Percentiles rank a stretch among this genome's conserved stretches.
phyloP scores from a whole-genome alignment of 1,140 invertebrate species.

The Diachasmimorpha longicaudata region DNA sequence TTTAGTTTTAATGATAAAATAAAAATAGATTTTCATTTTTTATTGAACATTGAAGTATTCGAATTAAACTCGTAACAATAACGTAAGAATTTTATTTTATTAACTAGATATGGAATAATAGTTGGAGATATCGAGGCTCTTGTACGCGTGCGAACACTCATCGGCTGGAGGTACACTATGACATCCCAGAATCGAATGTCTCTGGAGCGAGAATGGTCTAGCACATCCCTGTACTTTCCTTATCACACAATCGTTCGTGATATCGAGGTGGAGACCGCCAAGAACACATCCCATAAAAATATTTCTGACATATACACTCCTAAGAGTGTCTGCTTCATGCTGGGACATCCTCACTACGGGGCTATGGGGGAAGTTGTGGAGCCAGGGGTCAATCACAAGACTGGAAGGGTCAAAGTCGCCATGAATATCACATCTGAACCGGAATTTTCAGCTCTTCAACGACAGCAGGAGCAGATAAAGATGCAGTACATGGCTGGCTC shows the following conservation, averaged over 20 bases:
- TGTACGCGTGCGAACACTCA: slow-evolving; percentile 75
- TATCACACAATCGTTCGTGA: slow-evolving; percentile 73
- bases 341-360: slow-evolving; percentile 82
- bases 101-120: slow-evolving; percentile 71
- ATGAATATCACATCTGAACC: slow-evolving; percentile 63
- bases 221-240: slow-evolving; percentile 67
- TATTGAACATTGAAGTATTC: too few relatives aligned
- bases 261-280: slow-evolving; percentile 63
- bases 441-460: slow-evolving; percentile 45
- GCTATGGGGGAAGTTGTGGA: slow-evolving; percentile 69
- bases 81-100: too few relatives aligned
- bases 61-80: too few relatives aligned
- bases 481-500: slow-evolving; percentile 47
- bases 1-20: too few relatives aligned
- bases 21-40: too few relatives aligned
- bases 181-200: slow-evolving; percentile 66
- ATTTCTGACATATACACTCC: slow-evolving; percentile 76
- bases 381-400: slow-evolving; percentile 53
- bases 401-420: slow-evolving; percentile 65
- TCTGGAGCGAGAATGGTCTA: slow-evolving; percentile 74
- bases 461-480: slow-evolving; percentile 31
- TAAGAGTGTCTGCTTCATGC: slow-evolving; percentile 75
- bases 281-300: slow-evolving; percentile 57
- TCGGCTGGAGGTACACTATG: slow-evolving; percentile 70
- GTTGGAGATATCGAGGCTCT: slow-evolving; percentile 75